Percentiles rank a stretch among this genome's conserved stretches.
These are phyloP conservation scores for Nesogale talazaci DNA, from an alignment of 2,113 vertebrate genomes.

Conservation along the genomic window DNA sequence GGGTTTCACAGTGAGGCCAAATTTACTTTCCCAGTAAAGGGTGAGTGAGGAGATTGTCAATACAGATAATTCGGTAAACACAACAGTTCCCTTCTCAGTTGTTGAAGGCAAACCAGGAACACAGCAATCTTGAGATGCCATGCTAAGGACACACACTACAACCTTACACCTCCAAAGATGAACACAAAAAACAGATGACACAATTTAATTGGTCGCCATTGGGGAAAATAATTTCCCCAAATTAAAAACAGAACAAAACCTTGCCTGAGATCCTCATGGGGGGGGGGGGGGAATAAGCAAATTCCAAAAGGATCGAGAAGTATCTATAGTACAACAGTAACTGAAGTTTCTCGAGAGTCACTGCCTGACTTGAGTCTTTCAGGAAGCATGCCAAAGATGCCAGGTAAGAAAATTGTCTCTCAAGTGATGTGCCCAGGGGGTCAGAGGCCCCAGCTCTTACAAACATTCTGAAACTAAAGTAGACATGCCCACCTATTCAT, in stretches of 20 bases:
- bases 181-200: conserved; percentile 39
- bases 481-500: not conserved
- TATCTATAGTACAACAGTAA: not conserved
- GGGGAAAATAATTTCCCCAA: conserved; percentile 39
- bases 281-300: not conserved
- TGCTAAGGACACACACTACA: not conserved
- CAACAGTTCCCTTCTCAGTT: not conserved
- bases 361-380: not conserved
- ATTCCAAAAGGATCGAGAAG: conserved; percentile 15
- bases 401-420: conserved; percentile 39
- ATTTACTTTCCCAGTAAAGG: not conserved
- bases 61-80: conserved; percentile 29
- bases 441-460: not conserved
- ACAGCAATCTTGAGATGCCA: not conserved
- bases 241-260: not conserved
- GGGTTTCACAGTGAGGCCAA: not conserved
- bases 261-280: not conserved
- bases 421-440: not conserved
- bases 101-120: not conserved
- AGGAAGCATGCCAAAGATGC: not conserved
- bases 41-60: not conserved
- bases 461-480: conserved; percentile 45
- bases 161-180: not conserved
- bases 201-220: conserved; percentile 9
- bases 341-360: not conserved